A percentile compares a stretch with the other conserved stretches of the same genome.
Evolutionary conservation across 2,113 vertebrate species (phyloP).

Genomic region (Mus pahari): DNA sequence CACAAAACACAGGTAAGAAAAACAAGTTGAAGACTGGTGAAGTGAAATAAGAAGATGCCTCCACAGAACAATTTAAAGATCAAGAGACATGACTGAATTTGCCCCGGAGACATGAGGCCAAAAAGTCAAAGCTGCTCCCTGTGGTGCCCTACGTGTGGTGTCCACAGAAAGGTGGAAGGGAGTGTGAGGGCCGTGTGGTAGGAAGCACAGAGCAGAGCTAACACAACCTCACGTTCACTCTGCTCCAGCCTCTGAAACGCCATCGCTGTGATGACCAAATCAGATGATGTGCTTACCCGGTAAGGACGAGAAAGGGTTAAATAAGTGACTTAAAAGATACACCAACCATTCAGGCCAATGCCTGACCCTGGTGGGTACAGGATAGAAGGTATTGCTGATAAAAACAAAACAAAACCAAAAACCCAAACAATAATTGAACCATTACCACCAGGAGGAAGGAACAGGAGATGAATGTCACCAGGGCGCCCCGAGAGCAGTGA

Average conservation of each 20-base stretch:
- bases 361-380: not conserved
- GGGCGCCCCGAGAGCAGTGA: rapidly evolving
- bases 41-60: not conserved
- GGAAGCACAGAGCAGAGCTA: not conserved
- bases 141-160: not conserved
- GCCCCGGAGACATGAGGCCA: not conserved
- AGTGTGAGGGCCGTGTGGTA: not conserved
- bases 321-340: constrained; percentile 32
- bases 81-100: constrained; percentile 44
- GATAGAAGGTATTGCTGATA: not conserved
- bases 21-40: constrained; percentile 8
- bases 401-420: not conserved
- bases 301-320: constrained; percentile 21
- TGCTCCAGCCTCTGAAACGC: not conserved
- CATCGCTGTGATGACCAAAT: not conserved
- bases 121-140: not conserved
- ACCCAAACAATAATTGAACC: not conserved
- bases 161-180: not conserved
- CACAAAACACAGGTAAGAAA: not conserved
- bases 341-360: not conserved
- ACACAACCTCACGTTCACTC: not conserved
- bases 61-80: not conserved
- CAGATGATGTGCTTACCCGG: not conserved
- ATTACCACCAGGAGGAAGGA: too few relatives aligned
- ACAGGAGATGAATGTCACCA: too few relatives aligned